Percentiles rank a stretch among this genome's conserved stretches.
Evolutionary conservation across 1,140 invertebrate genomes (phyloP).

Genomic region (Panagrolaimus sp.): DNA sequence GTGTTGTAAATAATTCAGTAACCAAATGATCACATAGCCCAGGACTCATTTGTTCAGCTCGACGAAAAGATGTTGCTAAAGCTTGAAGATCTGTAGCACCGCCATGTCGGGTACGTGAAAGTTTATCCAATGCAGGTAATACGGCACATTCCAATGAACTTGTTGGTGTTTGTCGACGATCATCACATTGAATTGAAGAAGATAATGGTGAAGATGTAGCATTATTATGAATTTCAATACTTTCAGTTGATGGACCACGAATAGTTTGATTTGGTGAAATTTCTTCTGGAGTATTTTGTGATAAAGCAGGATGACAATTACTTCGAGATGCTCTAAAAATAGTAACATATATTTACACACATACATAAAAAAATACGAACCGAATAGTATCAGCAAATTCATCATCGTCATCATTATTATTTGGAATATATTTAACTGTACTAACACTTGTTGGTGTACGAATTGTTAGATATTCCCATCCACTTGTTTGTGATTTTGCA

Average conservation of each 20-base stretch:
- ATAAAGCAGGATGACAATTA: not conserved
- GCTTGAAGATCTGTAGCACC: slow-evolving; percentile 39
- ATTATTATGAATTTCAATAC: not conserved
- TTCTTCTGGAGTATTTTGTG: not conserved
- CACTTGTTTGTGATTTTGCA: slow-evolving; percentile 23
- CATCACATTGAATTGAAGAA: not conserved
- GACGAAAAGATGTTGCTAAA: slow-evolving; percentile 40
- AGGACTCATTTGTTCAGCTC: slow-evolving; percentile 45
- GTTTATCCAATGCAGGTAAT: slow-evolving; percentile 51
- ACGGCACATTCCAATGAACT: slow-evolving; percentile 47
- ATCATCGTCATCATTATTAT: not conserved
- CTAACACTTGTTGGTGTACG: not conserved
- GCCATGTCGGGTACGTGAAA: slow-evolving; percentile 50
- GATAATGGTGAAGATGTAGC: not conserved
- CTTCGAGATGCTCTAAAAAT: not conserved
- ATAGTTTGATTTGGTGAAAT: slow-evolving; percentile 6
- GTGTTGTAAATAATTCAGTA: slow-evolving; percentile 47
- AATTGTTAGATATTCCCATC: slow-evolving; percentile 57
- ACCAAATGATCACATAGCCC: slow-evolving; percentile 54
- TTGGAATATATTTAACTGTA: not conserved
- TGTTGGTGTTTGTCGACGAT: slow-evolving; percentile 18
- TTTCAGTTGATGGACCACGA: not conserved
- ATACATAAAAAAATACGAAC: too few species aligned
- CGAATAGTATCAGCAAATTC: slow-evolving; percentile 1
- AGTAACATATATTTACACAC: too few species aligned